Evolutionary conservation across 2,113 vertebrate species (phyloP), one percentile per base, ranked within the genome.

Genomic region (Orientallactaga bullata): DNA sequence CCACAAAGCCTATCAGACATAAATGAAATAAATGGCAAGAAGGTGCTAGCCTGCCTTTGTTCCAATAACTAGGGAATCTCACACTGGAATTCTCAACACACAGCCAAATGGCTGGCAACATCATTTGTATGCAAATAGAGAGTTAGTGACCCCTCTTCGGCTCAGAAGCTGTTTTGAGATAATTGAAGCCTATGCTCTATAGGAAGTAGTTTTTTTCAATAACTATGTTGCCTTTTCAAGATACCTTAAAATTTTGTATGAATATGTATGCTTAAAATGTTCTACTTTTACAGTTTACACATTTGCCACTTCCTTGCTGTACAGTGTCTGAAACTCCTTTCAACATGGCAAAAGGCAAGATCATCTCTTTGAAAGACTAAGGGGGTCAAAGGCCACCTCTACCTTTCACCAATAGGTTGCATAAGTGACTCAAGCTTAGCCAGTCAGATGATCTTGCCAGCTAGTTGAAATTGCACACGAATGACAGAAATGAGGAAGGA

Each of bases 1-100:
- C 96, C 90, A 91, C 85, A 80, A 96, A 97, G 93, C 66, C 82
- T 63, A 92, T 94, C 91, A 97, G 85, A 96, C 60, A 95, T 96
- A 92, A 94, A 97, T 90, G 92, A 85, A 96, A 97, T 96, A 93
- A 93, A 95, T 95, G 72, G 73, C 80, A 82, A 35, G 80, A 92
- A 94, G 85, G 96, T 3, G 23, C 82, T 96, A 81, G 80, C 61
- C 26, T 0, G 90, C 93, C 93, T 97, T 96, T 95, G 93, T 97
- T 97, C 93, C 95, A 96, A 73, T 90, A 94, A 91, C 88, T 92
- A 88, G 83, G 0, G 20, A 89, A 95, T 69, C 68, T 93, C 71
- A 92, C 84, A 90, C 47, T 96, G 84, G 73, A 92, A 96, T 94
- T 93, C 93, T 96, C 88, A 83, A 95, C 89, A 76, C 91, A 95